Base-by-base conservation (phyloP, 2,113 vertebrate species). In the Cygnus buccinator region DNA sequence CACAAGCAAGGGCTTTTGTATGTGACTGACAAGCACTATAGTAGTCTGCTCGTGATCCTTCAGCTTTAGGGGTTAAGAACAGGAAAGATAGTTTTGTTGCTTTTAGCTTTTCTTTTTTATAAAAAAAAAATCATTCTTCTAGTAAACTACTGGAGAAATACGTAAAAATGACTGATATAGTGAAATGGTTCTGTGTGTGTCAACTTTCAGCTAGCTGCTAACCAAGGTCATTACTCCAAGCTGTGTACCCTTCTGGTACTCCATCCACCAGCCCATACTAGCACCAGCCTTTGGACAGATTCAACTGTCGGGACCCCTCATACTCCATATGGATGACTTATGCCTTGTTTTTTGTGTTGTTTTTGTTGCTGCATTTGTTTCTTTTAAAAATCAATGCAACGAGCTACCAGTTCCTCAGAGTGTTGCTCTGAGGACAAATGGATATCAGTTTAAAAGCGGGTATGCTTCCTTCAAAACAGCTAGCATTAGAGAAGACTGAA, bases 281-380 rank as follows among this genome's bases (percentile, higher is more conserved):
- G 35, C 21, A 39, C 5, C 48, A 54, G 63, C 29, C 50, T 79
- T 41, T 15, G 55, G 44, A 54, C 29, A 81, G 15, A 65, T 58
- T 86, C 9, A 94, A 8, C 17, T 23, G 17, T 11, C 28, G 0
- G 3, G 21, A 84, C 19, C 23, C 5, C 39, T 63, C 7, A 35
- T 11, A 37, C 1, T 29, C 23, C 55, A 70, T 0, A 0, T 22
- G 16, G 23, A 6, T 70, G 44, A 68, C 9, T 41, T 48, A 48
- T n/a, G 73, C 44, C 44, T 89, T 44, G 31, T 8, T 19, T 71
- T 37, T 13, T 16, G 3, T 3, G 3, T 90, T 22, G 33, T 13
- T 48, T 21, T 22, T 16, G 6, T 2, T 65, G 62, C 11, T 65
- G 26, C 3, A 2, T 50, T 73, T 52, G 3, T 59, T 91, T 77